These are phyloP conservation scores for Pangasius mekongensis DNA, from an alignment of 2,797 vertebrate genomes.

Conservation along the genomic window DNA sequence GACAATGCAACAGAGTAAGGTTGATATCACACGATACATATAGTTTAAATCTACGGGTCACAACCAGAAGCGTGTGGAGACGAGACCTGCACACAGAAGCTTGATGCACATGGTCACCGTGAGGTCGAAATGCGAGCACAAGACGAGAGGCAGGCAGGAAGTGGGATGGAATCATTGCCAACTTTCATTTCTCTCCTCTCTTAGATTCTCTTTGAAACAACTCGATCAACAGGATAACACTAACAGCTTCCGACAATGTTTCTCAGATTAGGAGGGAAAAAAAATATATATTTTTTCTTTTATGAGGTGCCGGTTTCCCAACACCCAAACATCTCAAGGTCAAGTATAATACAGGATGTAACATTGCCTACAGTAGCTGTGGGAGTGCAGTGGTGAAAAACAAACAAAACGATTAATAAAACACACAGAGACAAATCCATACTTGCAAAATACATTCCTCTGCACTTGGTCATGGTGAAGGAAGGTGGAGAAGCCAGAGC, in stretches of 20 bases:
- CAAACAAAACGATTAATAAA: constrained; percentile 10
- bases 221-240: constrained; percentile 39
- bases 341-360: constrained; percentile 73
- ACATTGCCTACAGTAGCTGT: constrained; percentile 66
- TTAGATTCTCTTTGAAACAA: constrained; percentile 43
- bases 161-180: background rate
- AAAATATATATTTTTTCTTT: constrained; percentile 54
- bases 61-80: constrained; percentile 68
- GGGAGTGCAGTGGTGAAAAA: constrained; percentile 57
- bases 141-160: background rate
- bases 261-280: constrained; percentile 66
- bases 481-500: background rate
- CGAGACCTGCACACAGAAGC: constrained; percentile 44
- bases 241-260: constrained; percentile 62
- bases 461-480: constrained; percentile 43
- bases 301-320: constrained; percentile 59
- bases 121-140: constrained; percentile 33
- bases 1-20: constrained; percentile 63
- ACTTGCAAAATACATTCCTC: constrained; percentile 35
- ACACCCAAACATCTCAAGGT: constrained; percentile 58
- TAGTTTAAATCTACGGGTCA: constrained; percentile 61
- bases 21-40: constrained; percentile 52
- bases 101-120: constrained; percentile 41
- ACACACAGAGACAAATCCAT: background rate
- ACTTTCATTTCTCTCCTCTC: background rate